Evolutionary conservation across 2,113 vertebrate genomes (phyloP).

Genomic region (Notiomystis cincta): DNA sequence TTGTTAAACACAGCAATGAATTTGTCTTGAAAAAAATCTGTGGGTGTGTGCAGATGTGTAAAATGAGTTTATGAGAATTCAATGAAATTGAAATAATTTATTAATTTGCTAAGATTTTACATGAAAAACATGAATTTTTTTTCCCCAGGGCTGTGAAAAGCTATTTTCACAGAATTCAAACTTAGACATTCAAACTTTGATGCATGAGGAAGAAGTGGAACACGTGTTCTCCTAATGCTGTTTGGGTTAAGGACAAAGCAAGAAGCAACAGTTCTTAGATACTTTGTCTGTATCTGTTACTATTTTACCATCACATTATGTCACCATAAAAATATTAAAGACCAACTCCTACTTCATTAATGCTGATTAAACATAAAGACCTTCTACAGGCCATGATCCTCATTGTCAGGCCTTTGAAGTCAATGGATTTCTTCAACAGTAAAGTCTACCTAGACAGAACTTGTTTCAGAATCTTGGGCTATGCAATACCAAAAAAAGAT

Average conservation of each 20-base stretch:
- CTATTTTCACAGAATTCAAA: background rate
- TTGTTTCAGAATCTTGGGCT: background rate
- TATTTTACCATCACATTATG: background rate
- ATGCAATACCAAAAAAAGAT: background rate
- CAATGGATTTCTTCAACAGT: background rate
- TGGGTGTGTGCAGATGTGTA: background rate
- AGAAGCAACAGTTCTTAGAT: background rate
- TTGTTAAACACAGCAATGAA: slow-evolving; percentile 14
- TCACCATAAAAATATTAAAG: background rate
- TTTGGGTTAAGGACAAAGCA: background rate
- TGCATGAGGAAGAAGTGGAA: background rate
- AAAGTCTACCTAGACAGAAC: background rate
- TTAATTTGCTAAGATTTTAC: background rate
- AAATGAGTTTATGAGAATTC: background rate
- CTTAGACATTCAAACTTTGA: background rate
- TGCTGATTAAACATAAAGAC: background rate
- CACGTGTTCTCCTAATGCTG: background rate
- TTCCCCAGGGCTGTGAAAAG: background rate
- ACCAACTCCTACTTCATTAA: background rate
- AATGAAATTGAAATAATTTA: background rate
- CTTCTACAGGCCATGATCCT: background rate
- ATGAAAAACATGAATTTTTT: background rate
- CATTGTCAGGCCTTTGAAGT: background rate
- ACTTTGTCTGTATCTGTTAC: background rate
- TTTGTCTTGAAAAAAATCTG: background rate